These are phyloP conservation scores for Aegotheles bennettii DNA, from an alignment of 2,113 vertebrate genomes.

Conservation along the genomic window DNA sequence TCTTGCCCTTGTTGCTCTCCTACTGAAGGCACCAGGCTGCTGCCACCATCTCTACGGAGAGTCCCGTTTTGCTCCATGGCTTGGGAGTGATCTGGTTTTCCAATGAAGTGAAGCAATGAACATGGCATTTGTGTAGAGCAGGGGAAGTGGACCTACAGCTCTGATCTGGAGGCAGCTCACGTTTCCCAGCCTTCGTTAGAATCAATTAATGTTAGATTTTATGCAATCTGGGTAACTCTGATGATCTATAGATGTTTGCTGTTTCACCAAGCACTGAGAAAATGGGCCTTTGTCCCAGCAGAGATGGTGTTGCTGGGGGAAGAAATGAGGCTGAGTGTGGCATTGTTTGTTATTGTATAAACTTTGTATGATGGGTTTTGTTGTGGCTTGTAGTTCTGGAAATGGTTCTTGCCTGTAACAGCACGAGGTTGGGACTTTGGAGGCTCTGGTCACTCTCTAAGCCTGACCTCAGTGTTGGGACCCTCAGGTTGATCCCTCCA, in stretches of 20 bases:
- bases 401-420: rapidly evolving
- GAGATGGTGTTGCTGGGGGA: not conserved
- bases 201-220: not conserved
- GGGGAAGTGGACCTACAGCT: not conserved
- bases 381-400: not conserved
- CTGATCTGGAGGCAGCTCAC: not conserved
- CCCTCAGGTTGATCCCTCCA: not conserved
- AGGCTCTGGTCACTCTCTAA: not conserved
- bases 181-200: not conserved
- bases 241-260: not conserved
- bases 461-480: not conserved
- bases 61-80: rapidly evolving
- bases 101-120: not conserved
- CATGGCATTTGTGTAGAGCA: rapidly evolving
- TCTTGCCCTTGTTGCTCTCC: not conserved
- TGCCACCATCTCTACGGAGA: rapidly evolving
- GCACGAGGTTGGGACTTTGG: not conserved
- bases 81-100: not conserved
- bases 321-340: rapidly evolving
- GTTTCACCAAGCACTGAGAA: not conserved
- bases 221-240: not conserved
- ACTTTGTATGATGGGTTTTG: not conserved
- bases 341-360: not conserved
- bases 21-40: not conserved
- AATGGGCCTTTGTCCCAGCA: not conserved